A percentile compares a stretch with the other conserved stretches of the same genome.
phyloP scores from a whole-genome alignment of 2,888 invertebrate species.

The Hyposoter didymator region DNA sequence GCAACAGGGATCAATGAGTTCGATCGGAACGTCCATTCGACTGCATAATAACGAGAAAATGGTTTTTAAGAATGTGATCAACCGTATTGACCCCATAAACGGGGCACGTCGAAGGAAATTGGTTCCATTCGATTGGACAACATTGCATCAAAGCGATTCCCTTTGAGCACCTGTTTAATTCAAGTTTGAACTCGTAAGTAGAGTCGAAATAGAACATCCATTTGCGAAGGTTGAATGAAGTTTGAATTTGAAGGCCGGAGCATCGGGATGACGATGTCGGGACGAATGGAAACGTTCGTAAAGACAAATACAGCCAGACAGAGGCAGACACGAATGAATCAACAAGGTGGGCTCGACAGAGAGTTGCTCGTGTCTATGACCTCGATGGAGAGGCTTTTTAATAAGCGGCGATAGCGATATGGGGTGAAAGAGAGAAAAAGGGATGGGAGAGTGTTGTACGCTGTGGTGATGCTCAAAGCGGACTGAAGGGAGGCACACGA shows the following conservation, averaged over 20 bases:
- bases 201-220: not conserved
- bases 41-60: not conserved
- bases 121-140: not conserved
- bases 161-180: not conserved
- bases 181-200: not conserved
- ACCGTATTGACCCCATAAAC: not conserved
- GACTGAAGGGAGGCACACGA: conserved; percentile 42
- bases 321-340: conserved; percentile 35
- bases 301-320: conserved; percentile 18
- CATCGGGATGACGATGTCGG: conserved; percentile 34
- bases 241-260: not conserved
- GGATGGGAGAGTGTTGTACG: conserved; percentile 48
- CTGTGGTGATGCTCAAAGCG: conserved; percentile 46
- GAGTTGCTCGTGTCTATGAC: conserved; percentile 65
- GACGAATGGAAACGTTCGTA: conserved; percentile 39
- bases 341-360: conserved; percentile 45
- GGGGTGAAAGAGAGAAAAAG: conserved; percentile 15
- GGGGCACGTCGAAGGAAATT: not conserved
- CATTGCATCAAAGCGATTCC: not conserved
- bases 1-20: not conserved
- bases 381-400: conserved; percentile 59
- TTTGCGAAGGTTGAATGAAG: conserved; percentile 6
- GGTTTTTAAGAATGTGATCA: not conserved
- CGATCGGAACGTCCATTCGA: not conserved
- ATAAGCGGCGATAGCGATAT: conserved; percentile 56